These are phyloP conservation scores for Schizopygopsis malacanthus DNA, from an alignment of 2,797 vertebrate species.

Conservation along the genomic window DNA sequence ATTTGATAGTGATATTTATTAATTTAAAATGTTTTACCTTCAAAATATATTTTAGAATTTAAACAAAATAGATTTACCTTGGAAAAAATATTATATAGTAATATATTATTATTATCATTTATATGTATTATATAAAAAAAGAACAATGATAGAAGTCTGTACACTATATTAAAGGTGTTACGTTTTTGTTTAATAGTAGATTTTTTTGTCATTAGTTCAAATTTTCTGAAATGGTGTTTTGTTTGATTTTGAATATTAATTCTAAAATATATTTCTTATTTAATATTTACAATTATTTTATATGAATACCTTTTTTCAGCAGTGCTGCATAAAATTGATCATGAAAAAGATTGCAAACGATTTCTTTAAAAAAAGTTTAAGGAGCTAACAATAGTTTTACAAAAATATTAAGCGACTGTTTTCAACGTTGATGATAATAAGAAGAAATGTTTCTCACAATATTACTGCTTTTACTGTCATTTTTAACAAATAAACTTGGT, in stretches of 20 bases:
- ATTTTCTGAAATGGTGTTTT: neutral
- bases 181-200: neutral
- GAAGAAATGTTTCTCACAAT: neutral
- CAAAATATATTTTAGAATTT: neutral
- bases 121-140: too few species aligned
- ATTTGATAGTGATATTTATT: neutral
- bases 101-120: too few species aligned
- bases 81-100: neutral
- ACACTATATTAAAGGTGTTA: neutral
- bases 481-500: neutral
- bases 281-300: neutral
- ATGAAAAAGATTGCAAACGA: neutral
- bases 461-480: neutral
- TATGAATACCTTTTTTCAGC: neutral
- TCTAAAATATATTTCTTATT: too few species aligned
- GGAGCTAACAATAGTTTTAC: too few species aligned
- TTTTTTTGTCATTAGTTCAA: neutral
- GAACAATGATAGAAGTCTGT: neutral
- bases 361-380: too few species aligned
- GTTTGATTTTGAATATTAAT: neutral
- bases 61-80: neutral
- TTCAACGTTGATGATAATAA: neutral
- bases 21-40: neutral
- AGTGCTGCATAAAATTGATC: neutral
- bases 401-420: neutral